A percentile compares a stretch with the other conserved stretches of the same genome.
These are phyloP conservation scores for Campylomormyrus tamandua DNA, from an alignment of 2,113 vertebrate genomes.

Conservation along the genomic window DNA sequence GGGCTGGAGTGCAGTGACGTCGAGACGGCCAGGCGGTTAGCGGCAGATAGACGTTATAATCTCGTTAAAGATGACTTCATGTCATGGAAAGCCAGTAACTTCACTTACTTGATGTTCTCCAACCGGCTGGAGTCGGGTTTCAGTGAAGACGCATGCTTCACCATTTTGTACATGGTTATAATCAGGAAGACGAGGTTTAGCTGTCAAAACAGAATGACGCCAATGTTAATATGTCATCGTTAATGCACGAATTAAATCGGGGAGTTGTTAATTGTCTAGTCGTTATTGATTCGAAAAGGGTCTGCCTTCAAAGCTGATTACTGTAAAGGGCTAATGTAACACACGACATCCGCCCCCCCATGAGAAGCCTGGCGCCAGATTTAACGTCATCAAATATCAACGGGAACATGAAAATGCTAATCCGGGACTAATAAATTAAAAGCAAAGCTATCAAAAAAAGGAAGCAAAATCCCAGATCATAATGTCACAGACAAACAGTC, in stretches of 20 bases:
- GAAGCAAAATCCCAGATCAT: slow-evolving; percentile 43
- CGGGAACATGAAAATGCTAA: slow-evolving; percentile 62
- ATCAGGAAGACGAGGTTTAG: slow-evolving; percentile 96
- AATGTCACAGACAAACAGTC: slow-evolving; percentile 49
- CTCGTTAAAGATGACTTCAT: slow-evolving; percentile 6
- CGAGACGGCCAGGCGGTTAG: not conserved
- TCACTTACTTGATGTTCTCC: slow-evolving; percentile 97
- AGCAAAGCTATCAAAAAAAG: not conserved
- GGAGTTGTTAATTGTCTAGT: slow-evolving; percentile 50
- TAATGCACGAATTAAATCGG: slow-evolving; percentile 31
- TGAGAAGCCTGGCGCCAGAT: slow-evolving; percentile 63
- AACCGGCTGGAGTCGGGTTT: slow-evolving; percentile 98
- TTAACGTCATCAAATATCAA: slow-evolving; percentile 68
- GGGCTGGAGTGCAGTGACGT: not conserved
- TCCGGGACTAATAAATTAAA: slow-evolving; percentile 43
- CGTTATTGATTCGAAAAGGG: slow-evolving; percentile 36
- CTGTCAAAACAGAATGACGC: slow-evolving; percentile 76
- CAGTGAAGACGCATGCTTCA: slow-evolving; percentile 97
- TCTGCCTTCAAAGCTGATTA: slow-evolving; percentile 45
- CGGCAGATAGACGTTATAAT: not conserved
- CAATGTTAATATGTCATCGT: slow-evolving; percentile 52
- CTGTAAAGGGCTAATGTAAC: slow-evolving; percentile 61
- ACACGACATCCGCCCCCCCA: slow-evolving; percentile 54
- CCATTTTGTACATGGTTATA: slow-evolving; percentile 98
- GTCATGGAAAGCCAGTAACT: slow-evolving; percentile 17